These are phyloP conservation scores for Epinephelus moara DNA, from an alignment of 2,113 vertebrate species.

Conservation along the genomic window DNA sequence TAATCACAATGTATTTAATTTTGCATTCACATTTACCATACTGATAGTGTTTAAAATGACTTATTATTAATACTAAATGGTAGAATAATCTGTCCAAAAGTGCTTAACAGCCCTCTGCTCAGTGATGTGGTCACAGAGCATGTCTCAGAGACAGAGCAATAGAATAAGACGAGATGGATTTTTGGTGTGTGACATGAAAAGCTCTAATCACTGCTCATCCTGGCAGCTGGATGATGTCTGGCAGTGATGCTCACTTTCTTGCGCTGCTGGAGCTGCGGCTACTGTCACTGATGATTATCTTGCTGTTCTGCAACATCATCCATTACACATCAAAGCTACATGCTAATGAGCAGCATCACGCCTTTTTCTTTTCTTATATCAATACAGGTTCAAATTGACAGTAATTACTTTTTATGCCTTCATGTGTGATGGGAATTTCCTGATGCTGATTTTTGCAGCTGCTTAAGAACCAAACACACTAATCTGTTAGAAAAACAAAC, in stretches of 20 bases:
- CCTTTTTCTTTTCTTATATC: not conserved
- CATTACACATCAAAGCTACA: slow-evolving; percentile 40
- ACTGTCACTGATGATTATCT: slow-evolving; percentile 33
- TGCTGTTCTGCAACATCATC: slow-evolving; percentile 30
- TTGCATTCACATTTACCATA: not conserved
- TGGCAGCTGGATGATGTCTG: slow-evolving; percentile 45
- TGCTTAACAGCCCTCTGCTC: not conserved
- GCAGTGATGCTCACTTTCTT: slow-evolving; percentile 33
- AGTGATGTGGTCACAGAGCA: not conserved
- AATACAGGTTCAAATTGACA: not conserved
- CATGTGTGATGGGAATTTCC: slow-evolving; percentile 3
- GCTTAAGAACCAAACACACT: not conserved
- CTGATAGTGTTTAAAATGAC: not conserved
- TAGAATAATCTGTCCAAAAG: not conserved
- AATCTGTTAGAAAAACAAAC: not conserved
- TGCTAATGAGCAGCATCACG: slow-evolving; percentile 16
- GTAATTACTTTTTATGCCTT: slow-evolving; percentile 10
- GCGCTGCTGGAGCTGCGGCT: not conserved
- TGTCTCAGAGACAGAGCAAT: not conserved
- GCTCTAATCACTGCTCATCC: slow-evolving; percentile 29
- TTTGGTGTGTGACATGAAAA: not conserved
- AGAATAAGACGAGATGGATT: not conserved
- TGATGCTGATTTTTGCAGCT: not conserved
- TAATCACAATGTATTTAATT: not conserved
- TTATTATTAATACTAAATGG: not conserved